phyloP scores from a whole-genome alignment of 1,140 invertebrate species.

The Tetraneura akinire region DNA sequence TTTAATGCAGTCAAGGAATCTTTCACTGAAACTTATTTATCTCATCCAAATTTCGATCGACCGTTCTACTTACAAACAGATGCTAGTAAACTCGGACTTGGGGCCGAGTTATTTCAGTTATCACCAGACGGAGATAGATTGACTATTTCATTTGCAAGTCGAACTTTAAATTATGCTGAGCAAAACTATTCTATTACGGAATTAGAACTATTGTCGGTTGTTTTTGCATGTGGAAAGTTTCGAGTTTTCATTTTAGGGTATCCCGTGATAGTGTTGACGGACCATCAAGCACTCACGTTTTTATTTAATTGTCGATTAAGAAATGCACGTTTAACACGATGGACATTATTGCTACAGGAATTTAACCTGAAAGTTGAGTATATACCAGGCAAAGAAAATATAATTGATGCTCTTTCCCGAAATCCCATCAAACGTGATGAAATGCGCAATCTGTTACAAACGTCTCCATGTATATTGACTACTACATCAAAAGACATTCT shows the following conservation, averaged over 20 bases:
- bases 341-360: background rate
- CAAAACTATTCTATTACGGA: background rate
- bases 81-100: background rate
- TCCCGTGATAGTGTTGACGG: background rate
- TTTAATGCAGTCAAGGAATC: background rate
- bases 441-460: background rate
- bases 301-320: background rate
- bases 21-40: background rate
- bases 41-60: conserved; percentile 43
- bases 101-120: background rate
- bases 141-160: background rate
- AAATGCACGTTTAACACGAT: background rate
- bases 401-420: background rate
- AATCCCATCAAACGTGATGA: background rate
- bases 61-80: conserved; percentile 5
- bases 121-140: background rate
- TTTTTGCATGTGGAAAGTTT: background rate
- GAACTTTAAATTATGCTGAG: background rate
- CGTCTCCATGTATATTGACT: background rate
- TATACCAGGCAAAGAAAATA: background rate
- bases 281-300: background rate
- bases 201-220: background rate
- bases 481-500: too few species aligned
- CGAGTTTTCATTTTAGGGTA: background rate
- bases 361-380: background rate